Conservation (phyloP, 1,140 invertebrate species). For the Tetramorium parvispinum region DNA sequence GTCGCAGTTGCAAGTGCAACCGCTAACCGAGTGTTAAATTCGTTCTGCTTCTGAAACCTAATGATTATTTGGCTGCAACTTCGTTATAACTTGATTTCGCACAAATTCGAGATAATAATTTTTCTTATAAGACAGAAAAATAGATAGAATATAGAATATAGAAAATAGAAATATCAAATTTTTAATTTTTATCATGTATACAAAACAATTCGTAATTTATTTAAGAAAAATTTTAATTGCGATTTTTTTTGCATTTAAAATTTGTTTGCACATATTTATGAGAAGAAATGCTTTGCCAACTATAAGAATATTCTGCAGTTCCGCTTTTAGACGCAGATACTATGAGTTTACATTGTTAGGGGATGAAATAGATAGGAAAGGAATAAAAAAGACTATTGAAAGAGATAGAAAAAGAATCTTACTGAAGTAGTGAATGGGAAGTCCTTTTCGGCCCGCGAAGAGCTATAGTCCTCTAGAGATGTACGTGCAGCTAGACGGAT, state of each 20-base stretch:
- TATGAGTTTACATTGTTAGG: constrained; percentile 23
- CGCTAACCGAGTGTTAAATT: constrained; percentile 23
- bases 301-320: neutral
- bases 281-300: neutral
- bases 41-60: neutral
- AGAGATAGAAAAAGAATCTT: neutral
- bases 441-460: constrained; percentile 42
- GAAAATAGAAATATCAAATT: neutral
- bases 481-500: constrained; percentile 50
- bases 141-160: neutral
- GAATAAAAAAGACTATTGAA: neutral
- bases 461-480: constrained; percentile 63
- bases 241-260: neutral
- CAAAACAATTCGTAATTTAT: neutral
- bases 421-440: constrained; percentile 28
- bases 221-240: neutral
- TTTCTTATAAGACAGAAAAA: too few species aligned
- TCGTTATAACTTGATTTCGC: neutral
- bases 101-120: neutral
- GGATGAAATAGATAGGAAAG: constrained; percentile 32
- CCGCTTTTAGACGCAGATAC: constrained; percentile 12
- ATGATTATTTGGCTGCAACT: neutral
- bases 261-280: neutral
- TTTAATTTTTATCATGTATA: neutral
- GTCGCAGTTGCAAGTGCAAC: constrained; percentile 27